Base-by-base conservation (phyloP, 2,113 vertebrate genomes). In the Carassius gibelio region DNA sequence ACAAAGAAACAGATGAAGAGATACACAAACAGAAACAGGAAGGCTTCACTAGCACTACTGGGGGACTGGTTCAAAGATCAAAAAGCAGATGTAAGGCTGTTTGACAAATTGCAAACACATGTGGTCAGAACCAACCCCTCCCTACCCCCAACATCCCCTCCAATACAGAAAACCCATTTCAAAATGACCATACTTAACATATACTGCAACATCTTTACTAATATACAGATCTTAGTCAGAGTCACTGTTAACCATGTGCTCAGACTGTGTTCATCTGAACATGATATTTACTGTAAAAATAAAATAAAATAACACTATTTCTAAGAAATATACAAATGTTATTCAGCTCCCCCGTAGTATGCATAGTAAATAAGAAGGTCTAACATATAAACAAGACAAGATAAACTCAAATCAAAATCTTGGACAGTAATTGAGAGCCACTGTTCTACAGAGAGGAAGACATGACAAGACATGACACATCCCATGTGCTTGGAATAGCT, bases 41-140 rank as follows among this genome's bases (percentile, higher is more conserved):
- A 62, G 71, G 66, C 14, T 38, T 80, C 48, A 50, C 57, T 15
- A 75, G 76, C 61, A 87, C 83, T 82, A 77, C 85, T 83, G 85
- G 86, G 89, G 85, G 86, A 89, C 89, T 90, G 89, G 93, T 94
- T 94, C 92, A 94, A 94, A 94, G 94, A 95, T 94, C 94, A 94
- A 88, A 94, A 93, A 93, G 93, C 95, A 95, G 93, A 95, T 95
- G 94, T 93, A 94, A 93, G 92, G 91, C 85, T 26, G 87, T 94
- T 94, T 89, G 52, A 89, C 90, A 89, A 92, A 95, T 94, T 91
- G 93, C 91, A 94, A 94, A 94, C 95, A 95, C 92, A 94, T 95
- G 95, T 94, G 92, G 75, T 71, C 72, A 8, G 88, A 88, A 85
- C 87, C 91, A 86, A 88, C 88, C 89, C 88, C 84, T 90, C 90